Conservation (phyloP, 2,797 vertebrate genomes). For the Staurois parvus region DNA sequence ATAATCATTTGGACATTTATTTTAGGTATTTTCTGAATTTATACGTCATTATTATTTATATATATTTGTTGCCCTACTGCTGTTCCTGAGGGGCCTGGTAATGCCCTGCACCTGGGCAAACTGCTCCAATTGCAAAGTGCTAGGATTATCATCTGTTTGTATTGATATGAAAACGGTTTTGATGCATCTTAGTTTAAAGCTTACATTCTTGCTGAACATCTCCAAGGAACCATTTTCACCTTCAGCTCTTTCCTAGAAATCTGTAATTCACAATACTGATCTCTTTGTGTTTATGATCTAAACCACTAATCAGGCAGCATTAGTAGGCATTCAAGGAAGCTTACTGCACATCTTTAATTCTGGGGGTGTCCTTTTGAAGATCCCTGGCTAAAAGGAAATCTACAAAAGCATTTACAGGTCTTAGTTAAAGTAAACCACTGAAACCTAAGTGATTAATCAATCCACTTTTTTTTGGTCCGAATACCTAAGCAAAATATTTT, state of each 20-base stretch:
- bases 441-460: constrained; percentile 2
- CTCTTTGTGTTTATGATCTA: background rate
- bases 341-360: background rate
- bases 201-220: background rate
- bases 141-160: no score
- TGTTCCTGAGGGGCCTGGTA: no score
- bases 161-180: no score
- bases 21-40: no score
- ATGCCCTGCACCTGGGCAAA: no score
- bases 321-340: background rate
- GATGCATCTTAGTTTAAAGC: no score
- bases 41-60: no score
- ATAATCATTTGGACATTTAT: no score
- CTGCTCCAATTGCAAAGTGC: no score
- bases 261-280: background rate
- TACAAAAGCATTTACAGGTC: background rate
- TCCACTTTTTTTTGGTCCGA: constrained; percentile 11
- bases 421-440: constrained; percentile 12
- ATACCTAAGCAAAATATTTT: constrained; percentile 30
- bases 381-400: background rate
- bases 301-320: background rate
- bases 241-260: background rate
- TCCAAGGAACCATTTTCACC: background rate
- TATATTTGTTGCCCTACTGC: no score
- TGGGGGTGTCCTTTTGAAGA: background rate